Base-by-base conservation (phyloP, 1,140 invertebrate genomes). In the Penaeus japonicus region DNA sequence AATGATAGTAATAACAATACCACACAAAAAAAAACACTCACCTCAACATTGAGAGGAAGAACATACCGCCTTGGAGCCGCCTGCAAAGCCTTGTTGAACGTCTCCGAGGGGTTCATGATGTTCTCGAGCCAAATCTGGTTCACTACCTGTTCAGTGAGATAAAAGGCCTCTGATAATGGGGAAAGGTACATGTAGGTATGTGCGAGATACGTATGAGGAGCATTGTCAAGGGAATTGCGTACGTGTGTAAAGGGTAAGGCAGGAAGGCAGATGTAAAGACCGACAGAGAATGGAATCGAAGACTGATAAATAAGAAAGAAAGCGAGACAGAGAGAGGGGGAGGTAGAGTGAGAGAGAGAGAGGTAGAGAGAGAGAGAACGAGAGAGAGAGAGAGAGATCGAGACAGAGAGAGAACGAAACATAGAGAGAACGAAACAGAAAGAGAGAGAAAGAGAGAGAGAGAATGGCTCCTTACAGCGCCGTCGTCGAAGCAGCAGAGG, bases 81-180 rank as follows among this genome's bases (percentile, higher is more conserved):
- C 27, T 85, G 62, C 20, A 85, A 18, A 53, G 83, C 62, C 70
- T 85, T 85, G 30, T 85, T 75, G 47, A 85, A 85, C 18, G 83
- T 15, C 22, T 73, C 62, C 15, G 62, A 17, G 2, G 83, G 83
- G 35, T 85, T 55, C 0, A 85, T 24, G 24, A 85, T 85, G 35
- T 73, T 85, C 65, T 85, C 83, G 22, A 85, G 35, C 83, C 83
- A 85, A 7, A 85, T 47, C 24, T 85, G 83, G 47, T 85, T 85
- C 70, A 85, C 83, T 1, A 85, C 83, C 83, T 85, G 65, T 0
- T 70, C 62, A 2, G 10, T 47, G 20, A 30, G 30, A 20, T 3
- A 70, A 24, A 70, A 17, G 30, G 62, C 62, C 7, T 30, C 30
- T 1, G 12, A 12, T 70, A 7, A 24, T 70, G 20, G 12, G 18